These are phyloP conservation scores for Pseudoatta argentina DNA, from an alignment of 1,140 invertebrate species.

Conservation along the genomic window DNA sequence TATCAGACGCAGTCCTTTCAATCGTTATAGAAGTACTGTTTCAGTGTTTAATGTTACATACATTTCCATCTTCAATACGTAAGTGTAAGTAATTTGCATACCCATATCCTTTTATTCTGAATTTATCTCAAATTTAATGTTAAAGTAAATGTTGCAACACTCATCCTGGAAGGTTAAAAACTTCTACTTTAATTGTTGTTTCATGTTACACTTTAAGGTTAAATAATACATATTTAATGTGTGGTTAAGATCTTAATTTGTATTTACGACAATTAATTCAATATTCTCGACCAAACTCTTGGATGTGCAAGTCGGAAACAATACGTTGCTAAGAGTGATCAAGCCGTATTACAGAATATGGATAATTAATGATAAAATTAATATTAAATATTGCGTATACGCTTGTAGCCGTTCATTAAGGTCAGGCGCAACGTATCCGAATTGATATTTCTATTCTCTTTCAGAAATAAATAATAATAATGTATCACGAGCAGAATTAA, in stretches of 20 bases:
- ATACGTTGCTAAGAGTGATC: slow-evolving; percentile 24
- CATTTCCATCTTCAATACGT: too few species aligned
- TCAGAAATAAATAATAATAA: slow-evolving; percentile 36
- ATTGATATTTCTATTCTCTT: slow-evolving; percentile 36
- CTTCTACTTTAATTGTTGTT: not conserved
- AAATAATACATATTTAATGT: slow-evolving; percentile 5
- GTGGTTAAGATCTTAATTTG: not conserved
- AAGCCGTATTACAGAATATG: slow-evolving; percentile 40
- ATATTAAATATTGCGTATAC: slow-evolving; percentile 51
- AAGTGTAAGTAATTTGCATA: too few species aligned
- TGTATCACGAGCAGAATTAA: slow-evolving; percentile 11
- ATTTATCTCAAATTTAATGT: too few species aligned
- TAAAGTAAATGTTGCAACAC: too few species aligned
- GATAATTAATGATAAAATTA: slow-evolving; percentile 56
- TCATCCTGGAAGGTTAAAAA: not conserved
- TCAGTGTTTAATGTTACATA: too few species aligned
- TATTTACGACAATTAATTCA: slow-evolving; percentile 16
- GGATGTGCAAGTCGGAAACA: slow-evolving; percentile 5
- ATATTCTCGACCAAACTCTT: slow-evolving; percentile 20
- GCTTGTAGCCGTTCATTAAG: slow-evolving; percentile 39
- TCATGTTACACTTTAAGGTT: not conserved
- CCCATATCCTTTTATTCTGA: too few species aligned
- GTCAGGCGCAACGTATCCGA: slow-evolving; percentile 15
- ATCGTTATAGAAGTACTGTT: too few species aligned
- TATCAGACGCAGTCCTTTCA: too few species aligned